phyloP scores from a whole-genome alignment of 2,797 vertebrate species.

The Falco berigora region DNA sequence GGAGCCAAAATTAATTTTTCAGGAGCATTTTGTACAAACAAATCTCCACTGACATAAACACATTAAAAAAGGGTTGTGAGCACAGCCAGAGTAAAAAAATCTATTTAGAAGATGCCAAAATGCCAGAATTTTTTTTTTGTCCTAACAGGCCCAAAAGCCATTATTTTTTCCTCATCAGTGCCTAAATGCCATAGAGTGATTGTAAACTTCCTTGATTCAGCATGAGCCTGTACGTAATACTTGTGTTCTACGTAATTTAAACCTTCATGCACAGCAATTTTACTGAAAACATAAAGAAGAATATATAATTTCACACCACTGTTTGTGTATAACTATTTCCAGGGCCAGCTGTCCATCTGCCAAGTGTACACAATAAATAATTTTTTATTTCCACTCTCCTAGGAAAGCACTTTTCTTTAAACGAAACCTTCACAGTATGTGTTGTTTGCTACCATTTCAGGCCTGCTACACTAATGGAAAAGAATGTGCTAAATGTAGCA shows the following conservation, averaged over 20 bases:
- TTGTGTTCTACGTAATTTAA: not conserved
- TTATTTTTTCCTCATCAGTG: not conserved
- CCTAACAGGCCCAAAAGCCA: not conserved
- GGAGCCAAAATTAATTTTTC: conserved; percentile 49
- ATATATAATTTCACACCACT: not conserved
- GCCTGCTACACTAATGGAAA: conserved; percentile 61
- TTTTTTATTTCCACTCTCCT: conserved; percentile 46
- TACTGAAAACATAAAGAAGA: conserved; percentile 12
- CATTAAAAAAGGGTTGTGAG: not conserved
- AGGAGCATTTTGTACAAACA: conserved; percentile 50
- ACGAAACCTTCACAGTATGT: conserved; percentile 43
- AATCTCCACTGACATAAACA: conserved; percentile 34
- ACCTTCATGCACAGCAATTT: not conserved
- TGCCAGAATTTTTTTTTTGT: not conserved
- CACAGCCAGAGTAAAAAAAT: not conserved
- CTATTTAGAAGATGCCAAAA: not conserved
- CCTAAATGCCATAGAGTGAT: not conserved
- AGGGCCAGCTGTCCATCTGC: conserved; percentile 5
- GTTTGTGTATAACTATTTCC: conserved; percentile 6
- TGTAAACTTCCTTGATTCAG: not conserved
- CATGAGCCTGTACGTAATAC: rapidly evolving
- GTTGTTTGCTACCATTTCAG: conserved; percentile 60
- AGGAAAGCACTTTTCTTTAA: conserved; percentile 62
- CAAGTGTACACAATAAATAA: conserved; percentile 32
- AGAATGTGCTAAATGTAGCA: conserved; percentile 71